Evolutionary conservation across 2,113 vertebrate genomes (phyloP), one percentile per base, ranked within the genome.

Genomic region (Muntiacus muntjak): DNA sequence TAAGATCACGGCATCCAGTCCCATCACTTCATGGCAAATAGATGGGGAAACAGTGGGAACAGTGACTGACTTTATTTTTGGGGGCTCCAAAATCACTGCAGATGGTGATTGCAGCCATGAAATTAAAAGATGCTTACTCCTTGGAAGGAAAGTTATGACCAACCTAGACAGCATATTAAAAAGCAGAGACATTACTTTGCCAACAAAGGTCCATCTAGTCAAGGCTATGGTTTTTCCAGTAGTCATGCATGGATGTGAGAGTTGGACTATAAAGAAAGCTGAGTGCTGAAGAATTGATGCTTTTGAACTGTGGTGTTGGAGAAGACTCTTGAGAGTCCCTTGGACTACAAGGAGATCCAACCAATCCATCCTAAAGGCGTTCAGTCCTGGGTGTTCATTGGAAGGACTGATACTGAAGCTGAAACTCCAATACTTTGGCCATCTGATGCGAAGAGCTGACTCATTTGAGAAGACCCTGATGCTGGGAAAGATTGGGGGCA

Each of bases 1-100:
- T 2, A 67, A 67, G 33, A 67, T 67, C 64, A 67, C 21, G 64
- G 33, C 64, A 67, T 67, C 64, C 0, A 0, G 17, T 67, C 17
- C 64, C 33, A 67, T 67, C 64, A 67, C 17, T 21, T 67, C 33
- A 67, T 21, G 64, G 64, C 16, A 67, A 92, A 87, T 67, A 36
- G 16, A 67, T 36, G 64, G 16, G 17, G 33, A 67, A 67, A 67
- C 33, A 19, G 33, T 67, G 1, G 7, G n/a, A 67, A 67, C 33
- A 19, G 64, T n/a, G 64, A 0, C 33, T 2, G 64, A 67, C 64
- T 67, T 67, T 67, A 19, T 67, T 67, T 67, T 67, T 0, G 0
- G 1, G 64, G 33, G 8, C 17, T 67, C 33, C 64, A 67, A 67
- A 67, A 67, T 19, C 33, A 67, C 64, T 36, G 64, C 64, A 36